Conservation (phyloP, 2,888 invertebrate species). For the Volucella bombylans region DNA sequence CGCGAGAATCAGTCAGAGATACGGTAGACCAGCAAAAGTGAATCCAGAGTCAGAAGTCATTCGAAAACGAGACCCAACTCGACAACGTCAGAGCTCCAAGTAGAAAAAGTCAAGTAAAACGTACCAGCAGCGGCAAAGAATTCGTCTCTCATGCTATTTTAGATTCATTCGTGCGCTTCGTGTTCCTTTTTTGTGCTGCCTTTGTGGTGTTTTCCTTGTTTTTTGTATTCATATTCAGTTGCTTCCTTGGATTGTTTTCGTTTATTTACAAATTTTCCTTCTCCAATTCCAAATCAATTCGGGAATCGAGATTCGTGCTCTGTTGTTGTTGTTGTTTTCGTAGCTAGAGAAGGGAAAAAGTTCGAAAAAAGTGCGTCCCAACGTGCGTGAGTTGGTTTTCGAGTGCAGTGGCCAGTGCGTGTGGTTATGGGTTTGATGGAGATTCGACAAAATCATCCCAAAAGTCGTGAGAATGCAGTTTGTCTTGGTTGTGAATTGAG, state of each 20-base stretch:
- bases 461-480: slow-evolving; percentile 36
- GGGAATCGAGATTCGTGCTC: background rate
- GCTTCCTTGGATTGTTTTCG: slow-evolving; percentile 22
- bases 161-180: slow-evolving; percentile 8
- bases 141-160: slow-evolving; percentile 33
- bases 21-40: too few relatives aligned
- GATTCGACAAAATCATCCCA: slow-evolving; percentile 28
- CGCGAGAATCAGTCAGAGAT: too few relatives aligned
- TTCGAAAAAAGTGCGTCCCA: too few relatives aligned
- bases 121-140: background rate
- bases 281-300: slow-evolving; percentile 19
- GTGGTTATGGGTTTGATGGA: slow-evolving; percentile 54
- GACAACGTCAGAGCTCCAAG: background rate
- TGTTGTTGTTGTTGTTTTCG: slow-evolving; percentile 20
- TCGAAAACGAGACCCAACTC: background rate
- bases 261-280: slow-evolving; percentile 5
- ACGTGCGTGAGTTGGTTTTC: slow-evolving; percentile 21
- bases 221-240: background rate
- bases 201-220: background rate
- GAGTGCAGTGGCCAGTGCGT: slow-evolving; percentile 36
- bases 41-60: background rate
- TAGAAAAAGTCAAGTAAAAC: background rate
- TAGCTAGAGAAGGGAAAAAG: slow-evolving; percentile 3
- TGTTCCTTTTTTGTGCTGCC: slow-evolving; percentile 13
- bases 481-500: slow-evolving; percentile 26